These are phyloP conservation scores for Cheilosia pagana DNA, from an alignment of 2,888 invertebrate species.

Conservation along the genomic window DNA sequence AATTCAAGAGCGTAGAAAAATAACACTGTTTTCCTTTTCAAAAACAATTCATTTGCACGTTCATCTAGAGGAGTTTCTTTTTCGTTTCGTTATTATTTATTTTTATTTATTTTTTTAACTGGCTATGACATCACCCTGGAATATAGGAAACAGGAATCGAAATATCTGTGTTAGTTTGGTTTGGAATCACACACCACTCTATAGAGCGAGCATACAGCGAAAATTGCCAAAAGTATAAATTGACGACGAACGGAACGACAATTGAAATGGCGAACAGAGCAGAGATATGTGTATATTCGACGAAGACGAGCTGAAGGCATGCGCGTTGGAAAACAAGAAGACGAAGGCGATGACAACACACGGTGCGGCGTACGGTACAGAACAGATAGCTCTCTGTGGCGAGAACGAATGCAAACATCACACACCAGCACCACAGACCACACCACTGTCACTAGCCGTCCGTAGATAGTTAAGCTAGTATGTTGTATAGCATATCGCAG, in stretches of 20 bases:
- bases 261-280: constrained; percentile 62
- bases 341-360: constrained; percentile 56
- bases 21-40: constrained; percentile 50
- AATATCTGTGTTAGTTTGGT: constrained; percentile 67
- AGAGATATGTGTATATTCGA: constrained; percentile 45
- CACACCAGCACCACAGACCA: constrained; percentile 16
- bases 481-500: not conserved
- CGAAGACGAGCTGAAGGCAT: constrained; percentile 59
- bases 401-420: constrained; percentile 60
- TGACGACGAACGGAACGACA: constrained; percentile 59
- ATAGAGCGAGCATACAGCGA: constrained; percentile 43
- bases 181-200: constrained; percentile 57
- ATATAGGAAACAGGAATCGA: constrained; percentile 69
- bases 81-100: constrained; percentile 42
- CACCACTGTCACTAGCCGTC: too few species aligned
- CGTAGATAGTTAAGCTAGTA: constrained; percentile 30
- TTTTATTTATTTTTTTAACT: constrained; percentile 30
- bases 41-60: constrained; percentile 69
- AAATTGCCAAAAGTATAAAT: constrained; percentile 71
- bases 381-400: constrained; percentile 65
- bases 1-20: constrained; percentile 28
- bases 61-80: constrained; percentile 36
- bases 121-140: constrained; percentile 74
- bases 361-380: constrained; percentile 60
- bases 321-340: constrained; percentile 56